phyloP scores from a whole-genome alignment of 2,113 vertebrate genomes.

The Hippocampus barbouri region DNA sequence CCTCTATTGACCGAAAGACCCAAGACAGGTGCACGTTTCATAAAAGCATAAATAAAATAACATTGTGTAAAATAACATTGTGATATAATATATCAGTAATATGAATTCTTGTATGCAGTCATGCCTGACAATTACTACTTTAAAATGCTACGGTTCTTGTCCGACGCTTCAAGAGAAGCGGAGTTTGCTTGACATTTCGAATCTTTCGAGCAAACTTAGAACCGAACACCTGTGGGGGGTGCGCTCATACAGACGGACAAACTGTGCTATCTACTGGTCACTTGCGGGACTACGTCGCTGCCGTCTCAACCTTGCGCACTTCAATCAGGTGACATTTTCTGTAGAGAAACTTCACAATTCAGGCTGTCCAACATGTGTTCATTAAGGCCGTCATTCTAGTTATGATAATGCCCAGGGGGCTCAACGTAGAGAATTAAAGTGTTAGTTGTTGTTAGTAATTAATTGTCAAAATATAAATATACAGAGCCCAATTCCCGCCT shows the following conservation, averaged over 20 bases:
- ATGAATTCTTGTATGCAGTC: no score
- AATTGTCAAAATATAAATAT: no score
- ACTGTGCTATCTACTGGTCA: constrained; percentile 42
- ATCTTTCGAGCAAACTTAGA: background rate
- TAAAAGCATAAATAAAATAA: background rate
- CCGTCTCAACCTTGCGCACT: background rate
- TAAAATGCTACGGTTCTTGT: no score
- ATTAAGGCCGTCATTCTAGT: no score
- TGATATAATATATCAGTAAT: background rate
- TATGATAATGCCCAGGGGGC: no score
- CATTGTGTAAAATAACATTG: background rate
- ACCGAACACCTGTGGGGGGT: constrained; percentile 17
- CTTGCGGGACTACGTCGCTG: background rate
- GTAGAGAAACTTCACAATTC: no score
- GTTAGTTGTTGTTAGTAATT: no score
- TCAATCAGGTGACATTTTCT: background rate
- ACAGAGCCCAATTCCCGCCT: no score
- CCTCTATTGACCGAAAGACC: constrained; percentile 2
- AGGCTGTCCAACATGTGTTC: no score
- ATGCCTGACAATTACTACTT: no score
- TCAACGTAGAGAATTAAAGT: no score
- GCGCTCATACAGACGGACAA: background rate
- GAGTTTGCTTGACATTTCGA: background rate
- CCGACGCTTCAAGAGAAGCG: no score
- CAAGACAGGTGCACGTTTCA: background rate